Conservation (phyloP, 1,140 invertebrate species). For the Magallana gigas region DNA sequence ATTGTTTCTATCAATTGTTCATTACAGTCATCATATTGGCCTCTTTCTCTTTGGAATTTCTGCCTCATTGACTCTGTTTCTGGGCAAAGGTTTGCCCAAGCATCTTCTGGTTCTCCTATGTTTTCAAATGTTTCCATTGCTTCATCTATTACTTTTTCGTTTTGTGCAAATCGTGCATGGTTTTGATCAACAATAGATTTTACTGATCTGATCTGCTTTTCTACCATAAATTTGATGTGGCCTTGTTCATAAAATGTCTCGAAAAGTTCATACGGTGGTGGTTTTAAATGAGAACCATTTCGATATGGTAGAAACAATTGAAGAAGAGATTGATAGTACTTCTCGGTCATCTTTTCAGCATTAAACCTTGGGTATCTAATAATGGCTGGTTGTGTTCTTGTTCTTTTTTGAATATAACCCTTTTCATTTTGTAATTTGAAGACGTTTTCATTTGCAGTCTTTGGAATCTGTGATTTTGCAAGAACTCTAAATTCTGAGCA, state of each 20-base stretch:
- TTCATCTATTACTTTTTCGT: slow-evolving; percentile 14
- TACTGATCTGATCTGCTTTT: neutral
- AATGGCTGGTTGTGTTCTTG: neutral
- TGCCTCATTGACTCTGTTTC: slow-evolving; percentile 38
- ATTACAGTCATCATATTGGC: neutral
- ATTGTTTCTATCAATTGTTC: neutral
- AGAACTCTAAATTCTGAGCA: neutral
- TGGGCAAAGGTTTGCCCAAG: slow-evolving; percentile 44
- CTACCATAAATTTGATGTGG: neutral
- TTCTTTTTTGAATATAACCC: slow-evolving; percentile 53
- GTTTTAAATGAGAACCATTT: slow-evolving; percentile 49
- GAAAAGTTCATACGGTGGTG: slow-evolving; percentile 39
- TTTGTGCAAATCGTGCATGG: slow-evolving; percentile 1
- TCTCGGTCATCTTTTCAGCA: neutral
- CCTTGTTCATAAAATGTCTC: slow-evolving; percentile 50
- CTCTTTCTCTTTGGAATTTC: neutral
- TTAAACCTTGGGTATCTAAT: slow-evolving; percentile 37
- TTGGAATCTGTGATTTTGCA: slow-evolving; percentile 20
- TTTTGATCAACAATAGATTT: slow-evolving; percentile 41
- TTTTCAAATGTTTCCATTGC: slow-evolving; percentile 32
- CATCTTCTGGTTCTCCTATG: slow-evolving; percentile 42
- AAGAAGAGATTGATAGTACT: neutral
- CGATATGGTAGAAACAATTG: slow-evolving; percentile 52
- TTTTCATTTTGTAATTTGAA: slow-evolving; percentile 48
- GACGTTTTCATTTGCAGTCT: neutral